Percentiles rank a stretch among this genome's conserved stretches.
Evolutionary conservation across 2,888 invertebrate species (phyloP).

Genomic region (Enchytraeus crypticus): DNA sequence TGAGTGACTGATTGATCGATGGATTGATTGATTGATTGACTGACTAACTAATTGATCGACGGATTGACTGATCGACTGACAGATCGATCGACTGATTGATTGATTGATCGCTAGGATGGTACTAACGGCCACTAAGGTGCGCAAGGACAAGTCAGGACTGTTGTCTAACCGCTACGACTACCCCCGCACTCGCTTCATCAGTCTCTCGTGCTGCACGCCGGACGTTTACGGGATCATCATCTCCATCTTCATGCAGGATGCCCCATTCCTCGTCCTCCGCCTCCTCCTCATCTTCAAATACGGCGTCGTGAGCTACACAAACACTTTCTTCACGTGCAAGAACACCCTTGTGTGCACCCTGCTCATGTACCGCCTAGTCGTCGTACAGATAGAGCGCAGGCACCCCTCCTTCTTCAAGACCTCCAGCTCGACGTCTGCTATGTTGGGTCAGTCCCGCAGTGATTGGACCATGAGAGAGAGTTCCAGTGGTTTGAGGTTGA

Average conservation of each 20-base stretch:
- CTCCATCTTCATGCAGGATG: conserved; percentile 74
- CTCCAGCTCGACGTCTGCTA: not conserved
- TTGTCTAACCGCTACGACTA: not conserved
- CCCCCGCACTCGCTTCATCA: conserved; percentile 33
- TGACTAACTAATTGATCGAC: no score
- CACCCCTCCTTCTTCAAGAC: not conserved
- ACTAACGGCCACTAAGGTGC: conserved; percentile 65
- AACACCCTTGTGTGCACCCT: conserved; percentile 78
- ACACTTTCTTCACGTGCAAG: conserved; percentile 90
- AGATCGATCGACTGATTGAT: no score
- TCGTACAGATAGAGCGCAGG: conserved; percentile 22
- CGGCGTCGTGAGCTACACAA: conserved; percentile 77
- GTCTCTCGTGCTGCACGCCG: conserved; percentile 68
- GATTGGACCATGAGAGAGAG: conserved; percentile 8
- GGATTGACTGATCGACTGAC: no score
- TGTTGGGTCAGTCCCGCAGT: not conserved
- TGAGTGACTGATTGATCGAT: no score
- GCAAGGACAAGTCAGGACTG: conserved; percentile 40
- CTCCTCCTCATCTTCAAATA: conserved; percentile 69
- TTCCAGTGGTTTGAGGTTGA: not conserved
- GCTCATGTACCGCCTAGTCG: conserved; percentile 62
- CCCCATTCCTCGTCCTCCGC: conserved; percentile 76
- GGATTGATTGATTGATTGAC: no score
- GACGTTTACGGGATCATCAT: conserved; percentile 76
- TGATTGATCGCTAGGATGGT: conserved; percentile 56